These are phyloP conservation scores for Hypomecis atomaria DNA, from an alignment of 2,888 invertebrate species.

Conservation along the genomic window DNA sequence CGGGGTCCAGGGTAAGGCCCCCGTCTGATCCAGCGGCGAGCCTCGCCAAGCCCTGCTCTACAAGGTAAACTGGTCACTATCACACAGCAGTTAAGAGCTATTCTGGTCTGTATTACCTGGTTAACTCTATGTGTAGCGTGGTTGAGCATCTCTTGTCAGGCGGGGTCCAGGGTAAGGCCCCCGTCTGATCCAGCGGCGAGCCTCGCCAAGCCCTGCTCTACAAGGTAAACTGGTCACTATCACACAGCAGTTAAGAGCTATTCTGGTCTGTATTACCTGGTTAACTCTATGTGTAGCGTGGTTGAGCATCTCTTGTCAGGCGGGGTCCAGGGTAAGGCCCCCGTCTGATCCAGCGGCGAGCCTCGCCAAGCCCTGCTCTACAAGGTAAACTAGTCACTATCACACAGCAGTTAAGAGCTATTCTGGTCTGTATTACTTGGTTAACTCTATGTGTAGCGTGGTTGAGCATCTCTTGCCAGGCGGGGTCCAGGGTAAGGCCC, in stretches of 20 bases:
- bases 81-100: too few relatives aligned
- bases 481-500: constrained; percentile 91
- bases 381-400: constrained; percentile 74
- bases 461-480: constrained; percentile 98
- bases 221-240: constrained; percentile 77
- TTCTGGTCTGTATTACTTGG: constrained; percentile 76
- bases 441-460: constrained; percentile 95
- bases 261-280: constrained; percentile 14
- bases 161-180: constrained; percentile 91
- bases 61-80: constrained; percentile 74
- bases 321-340: constrained; percentile 91
- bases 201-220: constrained; percentile 86
- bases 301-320: constrained; percentile 98
- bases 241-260: too few relatives aligned
- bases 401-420: too few relatives aligned
- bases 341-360: constrained; percentile 81
- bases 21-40: constrained; percentile 81
- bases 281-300: constrained; percentile 83
- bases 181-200: constrained; percentile 81
- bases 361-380: constrained; percentile 85
- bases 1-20: constrained; percentile 91
- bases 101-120: constrained; percentile 78
- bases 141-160: constrained; percentile 98
- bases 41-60: constrained; percentile 85
- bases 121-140: constrained; percentile 95